Evolutionary conservation across 64 coral and sea anemone species (phyloP), one percentile per base, ranked within the genome.

Genomic region (Stichodactyla helianthus): DNA sequence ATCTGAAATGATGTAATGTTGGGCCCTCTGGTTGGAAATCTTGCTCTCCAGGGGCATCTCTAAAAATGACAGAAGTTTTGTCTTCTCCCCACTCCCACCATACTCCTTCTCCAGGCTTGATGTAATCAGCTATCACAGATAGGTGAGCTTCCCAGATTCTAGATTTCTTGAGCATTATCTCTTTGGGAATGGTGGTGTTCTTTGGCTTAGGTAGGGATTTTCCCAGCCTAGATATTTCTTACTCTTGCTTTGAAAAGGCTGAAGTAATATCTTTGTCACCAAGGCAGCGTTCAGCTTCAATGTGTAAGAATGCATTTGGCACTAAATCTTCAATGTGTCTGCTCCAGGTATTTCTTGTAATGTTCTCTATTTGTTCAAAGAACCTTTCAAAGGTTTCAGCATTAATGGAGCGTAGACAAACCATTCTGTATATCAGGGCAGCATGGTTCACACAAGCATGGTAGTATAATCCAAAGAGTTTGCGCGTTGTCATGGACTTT

Each of bases 301-400:
- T 52, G 22, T 83, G 79, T 0, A 89, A 51, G n/a, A 71, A 67
- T 10, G 55, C 87, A 83, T 89, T 89, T 51, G 35, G 51, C 14
- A 67, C 77, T 10, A 88, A 59, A 14, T 89, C 77, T 82, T 89
- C 79, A 11, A 70, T 68, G 14, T 54, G 23, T 52, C 81, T 89
- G 79, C 52, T 82, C 60, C 87, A 89, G 56, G 79, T 89, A 26
- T 67, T 89, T 53, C 19, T 61, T 56, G 79, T 89, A n/a, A n/a
- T 13, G 59, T 89, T 79, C 16, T 22, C 78, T 28, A 89, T 52
- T 51, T 64, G 55, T 52, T 89, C 87, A 68, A 89, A 89, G 50
- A 22, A 82, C 11, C 79, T 35, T 23, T 83, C 87, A 54, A 82
- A 62, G 6, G 64, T 10, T 57, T 83, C 87, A 19, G 87, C 87